Evolutionary conservation across 2,113 vertebrate species (phyloP).

Genomic region (Rhegmatorhina hoffmannsi): DNA sequence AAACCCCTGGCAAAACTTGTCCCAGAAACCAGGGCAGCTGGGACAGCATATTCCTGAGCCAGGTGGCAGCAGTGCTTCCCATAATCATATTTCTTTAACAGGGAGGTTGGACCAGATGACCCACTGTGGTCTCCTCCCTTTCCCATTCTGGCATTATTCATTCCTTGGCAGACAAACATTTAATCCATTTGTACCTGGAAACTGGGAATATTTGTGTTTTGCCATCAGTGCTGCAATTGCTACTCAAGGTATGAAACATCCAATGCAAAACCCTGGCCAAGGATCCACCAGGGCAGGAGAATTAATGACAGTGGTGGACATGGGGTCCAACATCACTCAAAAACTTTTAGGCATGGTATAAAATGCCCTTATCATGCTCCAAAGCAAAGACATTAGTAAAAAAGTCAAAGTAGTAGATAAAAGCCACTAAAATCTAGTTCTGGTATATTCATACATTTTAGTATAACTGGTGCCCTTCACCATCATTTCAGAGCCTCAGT

Average conservation of each 20-base stretch:
- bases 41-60: neutral
- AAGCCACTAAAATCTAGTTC: neutral
- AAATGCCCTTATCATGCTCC: neutral
- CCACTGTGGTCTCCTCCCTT: neutral
- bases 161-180: neutral
- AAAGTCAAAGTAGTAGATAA: neutral
- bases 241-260: neutral
- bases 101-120: neutral
- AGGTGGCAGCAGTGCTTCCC: neutral
- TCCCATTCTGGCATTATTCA: neutral
- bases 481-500: fast-evolving
- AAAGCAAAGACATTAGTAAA: neutral
- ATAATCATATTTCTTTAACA: neutral
- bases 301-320: neutral
- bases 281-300: neutral
- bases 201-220: neutral
- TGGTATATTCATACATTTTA: neutral
- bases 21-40: too few species aligned
- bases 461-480: neutral
- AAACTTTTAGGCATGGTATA: neutral
- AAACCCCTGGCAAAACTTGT: neutral
- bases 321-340: fast-evolving
- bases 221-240: too few species aligned
- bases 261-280: neutral
- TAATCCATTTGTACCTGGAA: neutral